Evolutionary conservation across 2,888 invertebrate genomes (phyloP).

Genomic region (Chymomyza procnemis): DNA sequence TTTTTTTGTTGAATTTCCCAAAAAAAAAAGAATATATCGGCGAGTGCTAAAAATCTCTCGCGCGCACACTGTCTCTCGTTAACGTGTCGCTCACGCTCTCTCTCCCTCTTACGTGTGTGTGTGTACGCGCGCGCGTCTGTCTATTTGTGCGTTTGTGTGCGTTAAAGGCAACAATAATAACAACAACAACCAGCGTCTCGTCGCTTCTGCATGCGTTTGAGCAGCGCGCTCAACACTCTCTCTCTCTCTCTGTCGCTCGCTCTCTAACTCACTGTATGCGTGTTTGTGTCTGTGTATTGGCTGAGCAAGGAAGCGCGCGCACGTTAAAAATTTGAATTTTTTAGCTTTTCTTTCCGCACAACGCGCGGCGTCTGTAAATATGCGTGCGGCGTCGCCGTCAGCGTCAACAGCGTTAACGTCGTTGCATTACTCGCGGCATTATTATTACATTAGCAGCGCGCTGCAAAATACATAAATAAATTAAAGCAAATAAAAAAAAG

Average conservation of each 20-base stretch:
- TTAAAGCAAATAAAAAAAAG: background rate
- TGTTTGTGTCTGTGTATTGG: background rate
- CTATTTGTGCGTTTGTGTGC: slow-evolving; percentile 14
- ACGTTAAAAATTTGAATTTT: slow-evolving; percentile 42
- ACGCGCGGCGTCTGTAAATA: slow-evolving; percentile 48
- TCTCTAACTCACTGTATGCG: too few relatives aligned
- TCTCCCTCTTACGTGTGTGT: background rate
- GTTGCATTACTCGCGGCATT: slow-evolving; percentile 50
- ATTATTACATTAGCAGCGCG: slow-evolving; percentile 55
- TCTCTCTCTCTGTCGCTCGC: background rate
- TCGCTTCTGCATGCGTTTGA: slow-evolving; percentile 69
- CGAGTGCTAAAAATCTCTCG: slow-evolving; percentile 1
- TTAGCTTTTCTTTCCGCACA: slow-evolving; percentile 29
- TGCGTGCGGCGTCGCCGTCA: slow-evolving; percentile 53
- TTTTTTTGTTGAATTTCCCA: slow-evolving; percentile 40
- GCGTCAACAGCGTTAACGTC: slow-evolving; percentile 53
- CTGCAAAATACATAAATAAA: slow-evolving; percentile 65
- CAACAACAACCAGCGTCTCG: slow-evolving; percentile 55
- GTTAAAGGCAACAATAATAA: slow-evolving; percentile 32
- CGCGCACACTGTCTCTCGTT: background rate
- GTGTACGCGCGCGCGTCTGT: slow-evolving; percentile 13
- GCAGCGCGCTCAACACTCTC: background rate
- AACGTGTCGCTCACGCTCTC: too few relatives aligned
- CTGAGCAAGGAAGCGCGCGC: slow-evolving; percentile 37
- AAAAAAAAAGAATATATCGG: too few relatives aligned